Conservation (phyloP, 2,113 vertebrate species). For the Nyctibius bracteatus region DNA sequence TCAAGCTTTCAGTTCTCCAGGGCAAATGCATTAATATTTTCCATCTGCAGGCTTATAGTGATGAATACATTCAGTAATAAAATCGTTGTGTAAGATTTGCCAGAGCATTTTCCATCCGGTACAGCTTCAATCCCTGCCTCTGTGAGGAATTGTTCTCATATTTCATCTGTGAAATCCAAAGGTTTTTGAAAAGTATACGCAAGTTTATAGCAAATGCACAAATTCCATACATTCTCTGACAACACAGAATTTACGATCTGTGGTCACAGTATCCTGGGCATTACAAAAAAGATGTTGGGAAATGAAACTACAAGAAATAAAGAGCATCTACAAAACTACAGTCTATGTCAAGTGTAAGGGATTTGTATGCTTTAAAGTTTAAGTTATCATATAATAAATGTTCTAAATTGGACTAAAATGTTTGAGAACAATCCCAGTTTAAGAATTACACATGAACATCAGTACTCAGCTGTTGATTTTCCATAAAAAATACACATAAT, state of each 20-base stretch:
- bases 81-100: background rate
- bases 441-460: background rate
- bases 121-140: background rate
- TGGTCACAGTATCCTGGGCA: background rate
- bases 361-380: background rate
- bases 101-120: background rate
- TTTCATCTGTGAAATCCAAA: background rate
- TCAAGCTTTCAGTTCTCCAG: constrained; percentile 3
- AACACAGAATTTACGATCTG: background rate
- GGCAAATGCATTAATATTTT: constrained; percentile 41
- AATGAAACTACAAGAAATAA: background rate
- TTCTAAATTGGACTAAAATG: background rate
- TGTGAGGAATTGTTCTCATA: constrained; percentile 1
- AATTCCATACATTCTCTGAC: background rate
- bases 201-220: background rate
- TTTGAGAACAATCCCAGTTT: background rate
- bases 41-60: background rate
- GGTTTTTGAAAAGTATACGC: background rate
- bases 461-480: background rate
- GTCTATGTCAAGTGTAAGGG: background rate
- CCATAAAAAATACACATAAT: background rate
- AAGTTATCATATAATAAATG: background rate
- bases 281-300: background rate
- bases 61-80: background rate
- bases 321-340: background rate